Base-by-base conservation (phyloP, 2,888 invertebrate species). In the Azorinus chamasolen region DNA sequence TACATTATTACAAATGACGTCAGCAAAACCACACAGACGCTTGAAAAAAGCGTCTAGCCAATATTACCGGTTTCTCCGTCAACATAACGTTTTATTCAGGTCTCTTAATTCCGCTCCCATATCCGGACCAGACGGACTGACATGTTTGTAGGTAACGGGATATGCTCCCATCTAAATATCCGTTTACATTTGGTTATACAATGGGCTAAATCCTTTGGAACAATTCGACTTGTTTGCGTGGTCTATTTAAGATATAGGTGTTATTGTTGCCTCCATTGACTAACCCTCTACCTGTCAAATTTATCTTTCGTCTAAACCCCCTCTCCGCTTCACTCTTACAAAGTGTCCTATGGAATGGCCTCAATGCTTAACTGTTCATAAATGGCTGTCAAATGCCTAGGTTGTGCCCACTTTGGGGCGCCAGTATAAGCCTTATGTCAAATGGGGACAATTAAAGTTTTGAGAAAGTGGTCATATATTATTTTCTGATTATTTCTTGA, bases 401-500 rank as follows among this genome's bases (percentile, higher is more conserved):
- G 79, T 80, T 57, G 79, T 62, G 69, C 51, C 64, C 61, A 53
- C 64, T 39, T 10, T 10, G 45, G 69, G 79, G 79, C 79, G 79
- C 79, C 79, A 76, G 22, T n/a, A n/a, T 69, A 80, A 80, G 75
- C 79, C 68, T 43, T 41, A 22, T 72, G 73, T 72, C 72, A 80
- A 50, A 65, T 48, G 54, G 57, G 54, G 72, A 80, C 75, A 75
- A 80, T 76, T 64, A 72, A 59, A 64, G 75, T 61, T 69, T 72
- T 66, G 72, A 57, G 64, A 76, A 72, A 80, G 75, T 65, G 79
- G 59, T 73, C 75, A 72, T 80, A 80, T 70, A 72, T 80, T 76
- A 75, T 72, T 65, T 71, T 72, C 63, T 72, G 72, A 69, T 78
- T 73, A 78, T 78, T 78, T 69, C 69, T 66, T 77, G 77, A 77